Evolutionary conservation across 2,888 invertebrate genomes (phyloP).

Genomic region (Laothoe populi): DNA sequence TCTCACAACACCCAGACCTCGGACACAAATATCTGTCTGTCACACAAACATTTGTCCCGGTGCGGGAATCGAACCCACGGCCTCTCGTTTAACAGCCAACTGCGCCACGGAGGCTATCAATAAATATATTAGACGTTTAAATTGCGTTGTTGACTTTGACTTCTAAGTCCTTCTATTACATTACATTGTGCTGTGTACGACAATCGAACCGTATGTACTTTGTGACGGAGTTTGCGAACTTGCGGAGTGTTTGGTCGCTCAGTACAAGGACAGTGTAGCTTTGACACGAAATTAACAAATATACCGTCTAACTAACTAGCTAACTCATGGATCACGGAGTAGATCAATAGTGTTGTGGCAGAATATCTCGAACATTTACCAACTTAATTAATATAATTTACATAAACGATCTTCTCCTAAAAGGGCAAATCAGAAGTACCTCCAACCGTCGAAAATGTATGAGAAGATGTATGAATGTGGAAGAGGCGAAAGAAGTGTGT

Average conservation of each 20-base stretch:
- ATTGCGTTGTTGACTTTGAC: constrained; percentile 15
- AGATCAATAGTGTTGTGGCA: background rate
- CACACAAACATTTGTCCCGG: no score
- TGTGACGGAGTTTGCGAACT: constrained; percentile 51
- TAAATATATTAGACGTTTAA: constrained; percentile 1
- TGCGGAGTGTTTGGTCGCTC: constrained; percentile 39
- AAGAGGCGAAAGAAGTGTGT: no score
- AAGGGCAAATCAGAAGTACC: no score
- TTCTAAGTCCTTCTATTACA: constrained; percentile 13
- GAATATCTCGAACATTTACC: background rate
- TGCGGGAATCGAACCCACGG: no score
- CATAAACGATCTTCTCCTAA: no score
- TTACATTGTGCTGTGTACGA: constrained; percentile 34
- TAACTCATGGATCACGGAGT: constrained; percentile 5
- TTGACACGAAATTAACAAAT: constrained; percentile 49
- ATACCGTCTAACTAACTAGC: constrained; percentile 23
- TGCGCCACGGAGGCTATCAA: no score
- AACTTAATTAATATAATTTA: background rate
- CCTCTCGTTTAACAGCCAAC: no score
- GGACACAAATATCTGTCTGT: no score
- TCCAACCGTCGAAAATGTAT: no score
- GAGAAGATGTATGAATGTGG: no score
- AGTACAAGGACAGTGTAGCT: constrained; percentile 41
- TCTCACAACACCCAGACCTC: no score
- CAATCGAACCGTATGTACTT: constrained; percentile 53